phyloP scores from a whole-genome alignment of 1,140 invertebrate species.

The Sinella curviseta region DNA sequence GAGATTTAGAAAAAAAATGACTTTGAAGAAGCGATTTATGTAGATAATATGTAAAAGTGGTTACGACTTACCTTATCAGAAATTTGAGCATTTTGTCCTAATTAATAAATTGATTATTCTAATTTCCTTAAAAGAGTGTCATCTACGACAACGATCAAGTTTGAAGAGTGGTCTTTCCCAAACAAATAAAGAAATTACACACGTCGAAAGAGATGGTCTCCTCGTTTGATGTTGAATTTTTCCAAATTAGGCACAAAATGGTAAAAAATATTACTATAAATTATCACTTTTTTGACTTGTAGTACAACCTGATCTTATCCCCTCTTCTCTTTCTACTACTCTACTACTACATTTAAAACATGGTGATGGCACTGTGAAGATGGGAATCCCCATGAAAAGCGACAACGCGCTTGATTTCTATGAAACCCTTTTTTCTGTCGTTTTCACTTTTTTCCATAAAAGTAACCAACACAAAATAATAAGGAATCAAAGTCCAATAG shows the following conservation, averaged over 20 bases:
- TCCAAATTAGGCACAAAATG: too few species aligned
- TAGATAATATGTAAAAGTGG: too few species aligned
- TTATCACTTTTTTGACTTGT: conserved; percentile 11
- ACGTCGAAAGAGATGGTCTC: too few species aligned
- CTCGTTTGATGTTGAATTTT: too few species aligned
- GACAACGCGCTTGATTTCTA: conserved; percentile 3
- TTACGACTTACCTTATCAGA: conserved; percentile 19
- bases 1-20: too few species aligned
- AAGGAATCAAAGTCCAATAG: too few species aligned
- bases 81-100: conserved; percentile 26
- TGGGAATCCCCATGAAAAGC: conserved; percentile 8
- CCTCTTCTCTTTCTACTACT: neutral
- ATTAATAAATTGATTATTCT: neutral
- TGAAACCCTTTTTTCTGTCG: neutral
- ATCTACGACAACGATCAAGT: neutral
- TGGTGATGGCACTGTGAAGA: conserved; percentile 12
- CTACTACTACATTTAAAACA: neutral
- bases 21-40: too few species aligned
- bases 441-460: neutral
- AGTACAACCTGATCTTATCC: neutral
- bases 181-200: too few species aligned
- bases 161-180: neutral
- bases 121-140: conserved; percentile 10
- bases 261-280: too few species aligned
- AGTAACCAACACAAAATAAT: too few species aligned